Percentiles rank a stretch among this genome's conserved stretches.
Conservation (phyloP, 1,140 invertebrate genomes). For the Apis mellifera region DNA sequence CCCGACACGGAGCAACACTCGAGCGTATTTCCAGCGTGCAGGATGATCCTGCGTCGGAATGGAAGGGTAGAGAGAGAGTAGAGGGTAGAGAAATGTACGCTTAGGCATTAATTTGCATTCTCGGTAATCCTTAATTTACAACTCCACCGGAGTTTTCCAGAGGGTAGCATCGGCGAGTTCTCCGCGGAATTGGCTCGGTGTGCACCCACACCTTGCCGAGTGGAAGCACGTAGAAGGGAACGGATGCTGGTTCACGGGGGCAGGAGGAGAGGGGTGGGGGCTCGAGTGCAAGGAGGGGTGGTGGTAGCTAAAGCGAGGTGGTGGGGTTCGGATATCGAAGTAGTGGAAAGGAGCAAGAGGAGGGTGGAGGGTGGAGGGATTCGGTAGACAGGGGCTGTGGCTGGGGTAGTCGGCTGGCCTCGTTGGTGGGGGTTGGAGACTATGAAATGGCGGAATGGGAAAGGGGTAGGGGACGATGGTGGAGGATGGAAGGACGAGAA, state of each 20-base stretch:
- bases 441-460: slow-evolving; percentile 45
- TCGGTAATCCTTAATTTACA: slow-evolving; percentile 68
- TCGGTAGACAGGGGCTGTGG: slow-evolving; percentile 59
- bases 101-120: slow-evolving; percentile 65
- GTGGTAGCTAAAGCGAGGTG: not conserved
- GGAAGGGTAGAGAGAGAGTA: not conserved
- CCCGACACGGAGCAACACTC: slow-evolving; percentile 36
- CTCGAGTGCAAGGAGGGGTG: slow-evolving; percentile 15
- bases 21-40: slow-evolving; percentile 18
- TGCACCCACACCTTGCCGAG: slow-evolving; percentile 46
- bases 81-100: slow-evolving; percentile 29
- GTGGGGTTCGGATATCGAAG: slow-evolving; percentile 25
- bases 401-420: slow-evolving; percentile 62
- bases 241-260: not conserved
- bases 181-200: slow-evolving; percentile 61
- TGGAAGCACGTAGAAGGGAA: slow-evolving; percentile 39
- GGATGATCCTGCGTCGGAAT: slow-evolving; percentile 48
- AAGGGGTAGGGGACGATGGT: slow-evolving; percentile 42
- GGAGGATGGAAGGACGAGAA: slow-evolving; percentile 52
- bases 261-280: slow-evolving; percentile 17
- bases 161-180: slow-evolving; percentile 57
- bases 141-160: slow-evolving; percentile 55
- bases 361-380: slow-evolving; percentile 31
- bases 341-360: slow-evolving; percentile 10
- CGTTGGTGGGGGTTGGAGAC: slow-evolving; percentile 44